A percentile compares a stretch with the other conserved stretches of the same genome.
These are phyloP conservation scores for Brachirus orientalis DNA, from an alignment of 2,113 vertebrate species.

Conservation along the genomic window DNA sequence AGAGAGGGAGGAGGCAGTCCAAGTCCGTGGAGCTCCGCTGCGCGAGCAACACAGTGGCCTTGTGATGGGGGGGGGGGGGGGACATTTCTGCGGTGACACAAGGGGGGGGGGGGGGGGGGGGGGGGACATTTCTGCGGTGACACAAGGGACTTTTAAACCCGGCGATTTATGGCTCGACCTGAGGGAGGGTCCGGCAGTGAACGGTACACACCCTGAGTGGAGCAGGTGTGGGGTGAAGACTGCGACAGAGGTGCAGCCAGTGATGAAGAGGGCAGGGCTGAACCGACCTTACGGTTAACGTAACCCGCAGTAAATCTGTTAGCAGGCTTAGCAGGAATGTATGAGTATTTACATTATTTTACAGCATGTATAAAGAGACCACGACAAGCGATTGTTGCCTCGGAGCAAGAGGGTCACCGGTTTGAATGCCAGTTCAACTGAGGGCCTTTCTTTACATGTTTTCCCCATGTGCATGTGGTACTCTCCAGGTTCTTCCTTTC, in stretches of 20 bases:
- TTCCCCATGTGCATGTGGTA: too few species aligned
- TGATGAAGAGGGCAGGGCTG: slow-evolving; percentile 5
- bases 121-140: slow-evolving; percentile 46
- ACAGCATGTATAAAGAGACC: too few species aligned
- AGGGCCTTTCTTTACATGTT: too few species aligned
- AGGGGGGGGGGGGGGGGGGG: slow-evolving; percentile 44
- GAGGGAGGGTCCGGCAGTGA: slow-evolving; percentile 14
- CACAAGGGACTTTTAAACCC: slow-evolving; percentile 58
- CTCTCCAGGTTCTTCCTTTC: too few species aligned
- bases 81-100: slow-evolving; percentile 49
- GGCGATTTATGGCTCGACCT: slow-evolving; percentile 53
- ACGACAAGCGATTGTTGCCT: too few species aligned
- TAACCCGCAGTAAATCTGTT: neutral
- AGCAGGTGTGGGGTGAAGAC: slow-evolving; percentile 63
- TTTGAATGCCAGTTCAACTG: too few species aligned
- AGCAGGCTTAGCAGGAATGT: neutral
- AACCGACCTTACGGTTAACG: neutral
- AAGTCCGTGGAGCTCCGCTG: slow-evolving; percentile 39
- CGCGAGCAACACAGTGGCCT: slow-evolving; percentile 8
- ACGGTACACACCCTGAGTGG: slow-evolving; percentile 28
- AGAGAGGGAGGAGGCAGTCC: slow-evolving; percentile 18
- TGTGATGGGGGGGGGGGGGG: too few species aligned
- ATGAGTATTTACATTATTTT: too few species aligned
- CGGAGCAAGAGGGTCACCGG: too few species aligned
- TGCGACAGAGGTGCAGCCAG: slow-evolving; percentile 18